Percentiles rank a stretch among this genome's conserved stretches.
phyloP scores from a whole-genome alignment of 1,140 invertebrate species.

The Hyles vespertilio region DNA sequence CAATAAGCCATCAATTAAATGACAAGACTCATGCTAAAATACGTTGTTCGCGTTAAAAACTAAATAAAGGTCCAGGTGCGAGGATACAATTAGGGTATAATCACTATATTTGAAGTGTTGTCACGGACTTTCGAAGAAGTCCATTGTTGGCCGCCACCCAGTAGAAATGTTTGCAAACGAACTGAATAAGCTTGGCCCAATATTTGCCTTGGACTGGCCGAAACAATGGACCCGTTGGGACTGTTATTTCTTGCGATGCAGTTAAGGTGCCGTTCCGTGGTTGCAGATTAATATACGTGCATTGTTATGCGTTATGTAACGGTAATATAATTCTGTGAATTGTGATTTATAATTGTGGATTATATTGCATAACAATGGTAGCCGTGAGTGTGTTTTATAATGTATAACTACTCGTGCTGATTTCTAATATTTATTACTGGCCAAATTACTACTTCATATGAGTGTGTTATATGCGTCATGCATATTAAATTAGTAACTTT shows the following conservation, averaged over 20 bases:
- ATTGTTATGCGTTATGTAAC: not conserved
- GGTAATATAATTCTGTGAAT: not conserved
- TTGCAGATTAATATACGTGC: not conserved
- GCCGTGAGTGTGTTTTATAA: too few relatives aligned
- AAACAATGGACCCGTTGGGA: constrained; percentile 64
- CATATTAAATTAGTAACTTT: too few relatives aligned
- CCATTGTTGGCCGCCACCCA: constrained; percentile 65
- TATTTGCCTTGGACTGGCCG: constrained; percentile 70
- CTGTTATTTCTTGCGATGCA: constrained; percentile 56
- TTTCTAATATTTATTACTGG: too few relatives aligned
- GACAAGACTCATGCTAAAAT: constrained; percentile 38
- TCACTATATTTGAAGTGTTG: constrained; percentile 69
- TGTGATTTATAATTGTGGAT: not conserved
- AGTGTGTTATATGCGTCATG: too few relatives aligned
- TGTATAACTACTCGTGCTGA: too few relatives aligned
- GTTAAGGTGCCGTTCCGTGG: constrained; percentile 37
- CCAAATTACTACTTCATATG: too few relatives aligned
- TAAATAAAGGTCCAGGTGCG: constrained; percentile 66
- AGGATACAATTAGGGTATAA: constrained; percentile 66
- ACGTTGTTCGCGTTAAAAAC: constrained; percentile 56
- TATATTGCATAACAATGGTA: not conserved
- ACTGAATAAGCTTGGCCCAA: constrained; percentile 56
- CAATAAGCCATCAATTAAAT: constrained; percentile 59
- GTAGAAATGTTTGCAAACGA: constrained; percentile 66
- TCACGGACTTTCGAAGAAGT: constrained; percentile 60